phyloP scores from a whole-genome alignment of 1,140 invertebrate species.

The Harlomillsia oculata region DNA sequence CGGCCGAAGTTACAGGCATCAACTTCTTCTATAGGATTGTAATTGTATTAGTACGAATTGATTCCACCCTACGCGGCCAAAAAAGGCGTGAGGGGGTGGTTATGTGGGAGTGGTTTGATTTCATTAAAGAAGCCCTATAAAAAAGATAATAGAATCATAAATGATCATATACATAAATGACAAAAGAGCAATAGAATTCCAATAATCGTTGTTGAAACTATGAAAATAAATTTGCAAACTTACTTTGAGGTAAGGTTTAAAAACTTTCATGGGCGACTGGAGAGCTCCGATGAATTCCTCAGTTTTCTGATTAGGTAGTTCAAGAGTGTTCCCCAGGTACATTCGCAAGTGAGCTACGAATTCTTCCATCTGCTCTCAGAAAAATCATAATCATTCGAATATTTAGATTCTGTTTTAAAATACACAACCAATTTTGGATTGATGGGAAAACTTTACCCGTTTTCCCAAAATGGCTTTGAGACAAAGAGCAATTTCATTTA shows the following conservation, averaged over 20 bases:
- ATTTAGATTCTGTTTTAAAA: not conserved
- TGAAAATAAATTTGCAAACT: too few species aligned
- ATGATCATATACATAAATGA: too few species aligned
- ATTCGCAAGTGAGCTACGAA: constrained; percentile 42
- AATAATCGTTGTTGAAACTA: too few species aligned
- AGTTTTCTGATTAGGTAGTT: constrained; percentile 40
- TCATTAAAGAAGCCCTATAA: too few species aligned
- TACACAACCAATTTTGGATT: not conserved
- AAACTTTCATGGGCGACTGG: constrained; percentile 43
- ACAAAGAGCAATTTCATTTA: constrained; percentile 44
- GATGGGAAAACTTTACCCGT: constrained; percentile 36
- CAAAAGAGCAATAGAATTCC: too few species aligned
- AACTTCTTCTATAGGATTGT: too few species aligned
- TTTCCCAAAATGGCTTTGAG: constrained; percentile 42
- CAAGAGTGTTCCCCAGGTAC: constrained; percentile 43
- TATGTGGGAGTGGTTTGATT: too few species aligned
- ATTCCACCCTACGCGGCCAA: too few species aligned
- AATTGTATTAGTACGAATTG: too few species aligned
- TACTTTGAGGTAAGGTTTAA: constrained; percentile 47
- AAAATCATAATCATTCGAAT: not conserved
- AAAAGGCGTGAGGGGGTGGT: too few species aligned
- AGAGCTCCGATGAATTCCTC: constrained; percentile 46
- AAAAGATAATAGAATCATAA: too few species aligned
- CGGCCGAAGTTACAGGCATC: too few species aligned
- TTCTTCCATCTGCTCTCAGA: constrained; percentile 42